These are phyloP conservation scores for Hippocampus abdominalis DNA, from an alignment of 2,113 vertebrate genomes.

Conservation along the genomic window DNA sequence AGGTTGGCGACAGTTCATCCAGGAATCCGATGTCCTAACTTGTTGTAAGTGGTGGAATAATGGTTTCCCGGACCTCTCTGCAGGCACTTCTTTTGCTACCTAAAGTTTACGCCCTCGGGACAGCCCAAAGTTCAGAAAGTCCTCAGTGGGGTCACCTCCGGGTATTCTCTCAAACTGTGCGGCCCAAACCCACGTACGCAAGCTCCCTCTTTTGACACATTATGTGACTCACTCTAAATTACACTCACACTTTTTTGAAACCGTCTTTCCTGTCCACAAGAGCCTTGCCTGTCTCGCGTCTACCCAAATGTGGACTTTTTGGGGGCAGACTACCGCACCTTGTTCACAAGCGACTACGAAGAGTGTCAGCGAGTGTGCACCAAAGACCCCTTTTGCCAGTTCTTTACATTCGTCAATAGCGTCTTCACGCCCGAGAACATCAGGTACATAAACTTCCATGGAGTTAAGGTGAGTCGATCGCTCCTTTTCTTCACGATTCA, in stretches of 20 bases:
- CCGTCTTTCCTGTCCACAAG: not conserved
- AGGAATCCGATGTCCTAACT: not conserved
- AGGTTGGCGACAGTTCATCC: no score
- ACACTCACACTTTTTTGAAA: no score
- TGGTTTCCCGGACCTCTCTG: not conserved
- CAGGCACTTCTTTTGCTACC: slow-evolving; percentile 59
- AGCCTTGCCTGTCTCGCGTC: slow-evolving; percentile 31
- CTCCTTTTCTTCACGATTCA: not conserved
- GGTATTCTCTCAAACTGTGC: slow-evolving; percentile 56
- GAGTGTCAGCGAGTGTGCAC: slow-evolving; percentile 66
- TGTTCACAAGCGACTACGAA: slow-evolving; percentile 44
- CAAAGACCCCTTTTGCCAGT: slow-evolving; percentile 50
- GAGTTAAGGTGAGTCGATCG: not conserved
- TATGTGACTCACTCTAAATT: not conserved
- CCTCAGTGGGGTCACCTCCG: slow-evolving; percentile 53
- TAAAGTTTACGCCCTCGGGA: slow-evolving; percentile 44
- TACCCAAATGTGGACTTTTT: slow-evolving; percentile 50
- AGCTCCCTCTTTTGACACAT: not conserved
- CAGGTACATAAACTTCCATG: slow-evolving; percentile 26
- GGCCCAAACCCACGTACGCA: not conserved
- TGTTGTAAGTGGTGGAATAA: not conserved
- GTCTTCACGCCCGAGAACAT: rapidly evolving
- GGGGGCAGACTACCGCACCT: slow-evolving; percentile 37
- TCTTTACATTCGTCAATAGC: slow-evolving; percentile 43
- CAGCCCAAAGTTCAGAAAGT: not conserved